These are phyloP conservation scores for Betta splendens DNA, from an alignment of 2,797 vertebrate genomes.

Conservation along the genomic window DNA sequence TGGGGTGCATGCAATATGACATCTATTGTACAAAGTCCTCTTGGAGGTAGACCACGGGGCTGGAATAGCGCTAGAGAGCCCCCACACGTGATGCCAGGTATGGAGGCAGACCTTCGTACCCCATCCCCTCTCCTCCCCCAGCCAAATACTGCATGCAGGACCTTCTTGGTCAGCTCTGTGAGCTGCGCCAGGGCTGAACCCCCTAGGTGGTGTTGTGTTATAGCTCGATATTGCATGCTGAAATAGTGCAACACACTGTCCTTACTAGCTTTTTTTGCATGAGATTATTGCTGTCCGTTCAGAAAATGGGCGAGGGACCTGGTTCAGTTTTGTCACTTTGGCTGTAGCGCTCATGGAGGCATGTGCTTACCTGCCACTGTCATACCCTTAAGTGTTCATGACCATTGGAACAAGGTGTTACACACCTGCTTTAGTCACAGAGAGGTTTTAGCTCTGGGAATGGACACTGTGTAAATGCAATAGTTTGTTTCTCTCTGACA, in stretches of 20 bases:
- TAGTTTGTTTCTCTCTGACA: conserved; percentile 43
- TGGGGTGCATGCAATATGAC: conserved; percentile 73
- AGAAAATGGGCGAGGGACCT: conserved; percentile 51
- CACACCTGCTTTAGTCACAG: conserved; percentile 30
- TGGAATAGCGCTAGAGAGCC: conserved; percentile 50
- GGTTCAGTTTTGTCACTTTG: conserved; percentile 42
- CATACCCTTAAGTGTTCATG: conserved; percentile 18
- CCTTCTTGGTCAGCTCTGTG: conserved; percentile 69
- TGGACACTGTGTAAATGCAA: conserved; percentile 23
- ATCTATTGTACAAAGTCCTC: conserved; percentile 71
- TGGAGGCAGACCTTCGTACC: conserved; percentile 59
- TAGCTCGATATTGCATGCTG: conserved; percentile 87
- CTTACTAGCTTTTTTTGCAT: conserved; percentile 83
- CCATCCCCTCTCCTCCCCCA: conserved; percentile 39
- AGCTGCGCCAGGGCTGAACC: conserved; percentile 66
- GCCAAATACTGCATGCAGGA: conserved; percentile 82
- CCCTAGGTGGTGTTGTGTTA: conserved; percentile 79
- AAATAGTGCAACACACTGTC: conserved; percentile 81
- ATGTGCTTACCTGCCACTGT: conserved; percentile 60
- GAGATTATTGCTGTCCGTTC: conserved; percentile 76
- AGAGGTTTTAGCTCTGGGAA: conserved; percentile 30
- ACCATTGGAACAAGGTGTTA: conserved; percentile 20
- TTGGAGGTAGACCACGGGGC: conserved; percentile 62
- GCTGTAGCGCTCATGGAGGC: conserved; percentile 47
- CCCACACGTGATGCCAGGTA: conserved; percentile 44